These are phyloP conservation scores for Bombus breviceps DNA, from an alignment of 1,140 invertebrate species.

Conservation along the genomic window DNA sequence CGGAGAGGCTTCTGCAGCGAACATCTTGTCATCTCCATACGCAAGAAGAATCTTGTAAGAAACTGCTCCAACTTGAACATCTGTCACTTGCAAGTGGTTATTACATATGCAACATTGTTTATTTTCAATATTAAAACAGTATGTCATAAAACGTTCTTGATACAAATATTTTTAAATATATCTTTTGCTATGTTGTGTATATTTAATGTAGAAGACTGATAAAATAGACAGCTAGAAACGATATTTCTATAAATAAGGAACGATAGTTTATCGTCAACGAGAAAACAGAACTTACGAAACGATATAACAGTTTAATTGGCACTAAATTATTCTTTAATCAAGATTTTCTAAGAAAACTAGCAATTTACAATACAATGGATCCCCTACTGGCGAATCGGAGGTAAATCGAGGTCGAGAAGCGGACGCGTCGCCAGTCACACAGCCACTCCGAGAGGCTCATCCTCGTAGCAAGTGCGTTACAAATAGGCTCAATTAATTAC, in stretches of 20 bases:
- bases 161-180: no score
- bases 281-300: neutral
- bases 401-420: neutral
- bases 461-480: slow-evolving; percentile 15
- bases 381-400: no score
- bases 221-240: no score
- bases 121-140: no score
- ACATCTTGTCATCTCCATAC: neutral
- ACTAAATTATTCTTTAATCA: neutral
- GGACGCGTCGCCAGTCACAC: neutral
- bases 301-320: neutral
- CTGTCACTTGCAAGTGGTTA: neutral
- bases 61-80: neutral
- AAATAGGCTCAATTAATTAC: slow-evolving; percentile 31
- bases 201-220: no score
- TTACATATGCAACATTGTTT: neutral
- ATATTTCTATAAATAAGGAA: no score
- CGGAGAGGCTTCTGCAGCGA: slow-evolving; percentile 7
- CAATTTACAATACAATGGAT: no score
- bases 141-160: no score
- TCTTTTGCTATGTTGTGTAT: no score
- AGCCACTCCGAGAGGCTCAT: neutral
- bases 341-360: neutral
- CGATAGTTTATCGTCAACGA: no score
- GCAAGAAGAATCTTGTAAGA: slow-evolving; percentile 9